phyloP scores from a whole-genome alignment of 2,113 vertebrate genomes.

The Sphyrna mokarran region DNA sequence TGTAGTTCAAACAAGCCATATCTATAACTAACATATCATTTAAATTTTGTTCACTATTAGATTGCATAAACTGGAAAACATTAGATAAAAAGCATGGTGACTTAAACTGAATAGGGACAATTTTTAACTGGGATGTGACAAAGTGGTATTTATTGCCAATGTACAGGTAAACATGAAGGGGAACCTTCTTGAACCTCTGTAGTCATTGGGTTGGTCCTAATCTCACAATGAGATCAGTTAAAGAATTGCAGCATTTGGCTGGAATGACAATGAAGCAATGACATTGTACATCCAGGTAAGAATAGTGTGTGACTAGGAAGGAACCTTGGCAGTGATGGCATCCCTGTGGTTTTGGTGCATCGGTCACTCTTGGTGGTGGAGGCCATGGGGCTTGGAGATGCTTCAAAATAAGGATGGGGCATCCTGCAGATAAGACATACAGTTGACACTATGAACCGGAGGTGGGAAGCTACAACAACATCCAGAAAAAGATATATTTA shows the following conservation, averaged over 20 bases:
- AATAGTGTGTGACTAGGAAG: too few relatives aligned
- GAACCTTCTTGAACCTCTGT: background rate
- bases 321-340: background rate
- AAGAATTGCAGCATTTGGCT: background rate
- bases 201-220: background rate
- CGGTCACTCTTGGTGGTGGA: background rate
- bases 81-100: background rate
- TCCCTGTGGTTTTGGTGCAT: background rate
- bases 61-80: background rate
- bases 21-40: background rate
- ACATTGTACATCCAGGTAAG: too few relatives aligned
- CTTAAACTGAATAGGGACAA: background rate
- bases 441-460: background rate
- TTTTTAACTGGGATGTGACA: background rate
- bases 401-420: background rate
- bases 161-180: background rate
- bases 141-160: background rate
- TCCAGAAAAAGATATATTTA: too few relatives aligned
- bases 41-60: background rate
- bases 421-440: background rate
- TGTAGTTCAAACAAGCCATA: background rate
- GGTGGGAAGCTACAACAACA: background rate
- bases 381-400: background rate
- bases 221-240: background rate
- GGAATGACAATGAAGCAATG: background rate